phyloP scores from a whole-genome alignment of 2,797 vertebrate genomes.

The Okamejei kenojei region DNA sequence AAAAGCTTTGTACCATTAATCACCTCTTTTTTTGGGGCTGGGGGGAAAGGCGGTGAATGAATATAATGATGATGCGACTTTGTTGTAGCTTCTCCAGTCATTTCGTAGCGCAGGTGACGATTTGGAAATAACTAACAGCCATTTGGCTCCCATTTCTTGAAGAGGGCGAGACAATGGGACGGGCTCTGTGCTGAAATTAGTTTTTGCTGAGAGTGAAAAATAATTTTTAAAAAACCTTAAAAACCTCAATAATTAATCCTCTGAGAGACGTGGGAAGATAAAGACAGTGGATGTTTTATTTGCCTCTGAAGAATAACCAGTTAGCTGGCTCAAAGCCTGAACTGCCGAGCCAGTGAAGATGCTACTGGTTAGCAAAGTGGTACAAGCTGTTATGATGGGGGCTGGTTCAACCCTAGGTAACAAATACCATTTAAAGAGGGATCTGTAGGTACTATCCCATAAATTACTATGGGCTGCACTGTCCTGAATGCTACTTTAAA shows the following conservation, averaged over 20 bases:
- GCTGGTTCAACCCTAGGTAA: neutral
- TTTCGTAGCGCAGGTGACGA: neutral
- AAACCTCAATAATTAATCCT: neutral
- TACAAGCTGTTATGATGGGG: neutral
- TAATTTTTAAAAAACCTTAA: neutral
- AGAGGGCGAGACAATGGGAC: neutral
- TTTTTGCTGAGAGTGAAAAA: neutral
- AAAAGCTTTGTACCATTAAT: constrained; percentile 31
- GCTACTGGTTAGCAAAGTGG: neutral
- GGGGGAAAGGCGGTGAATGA: neutral
- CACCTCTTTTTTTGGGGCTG: neutral
- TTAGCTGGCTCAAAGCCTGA: neutral
- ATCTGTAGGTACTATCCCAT: constrained; percentile 7
- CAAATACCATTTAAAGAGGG: neutral
- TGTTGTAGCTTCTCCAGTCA: neutral
- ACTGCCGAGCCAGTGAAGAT: neutral
- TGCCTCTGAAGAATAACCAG: neutral
- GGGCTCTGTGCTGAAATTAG: neutral
- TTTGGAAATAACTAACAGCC: neutral
- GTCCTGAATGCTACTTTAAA: constrained; percentile 20
- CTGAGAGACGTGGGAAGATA: neutral
- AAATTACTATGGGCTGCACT: neutral
- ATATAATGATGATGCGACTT: constrained; percentile 8
- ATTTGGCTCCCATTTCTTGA: neutral
- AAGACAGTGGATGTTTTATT: no score